Evolutionary conservation across 2,113 vertebrate species (phyloP).

Genomic region (Nibea coibor): DNA sequence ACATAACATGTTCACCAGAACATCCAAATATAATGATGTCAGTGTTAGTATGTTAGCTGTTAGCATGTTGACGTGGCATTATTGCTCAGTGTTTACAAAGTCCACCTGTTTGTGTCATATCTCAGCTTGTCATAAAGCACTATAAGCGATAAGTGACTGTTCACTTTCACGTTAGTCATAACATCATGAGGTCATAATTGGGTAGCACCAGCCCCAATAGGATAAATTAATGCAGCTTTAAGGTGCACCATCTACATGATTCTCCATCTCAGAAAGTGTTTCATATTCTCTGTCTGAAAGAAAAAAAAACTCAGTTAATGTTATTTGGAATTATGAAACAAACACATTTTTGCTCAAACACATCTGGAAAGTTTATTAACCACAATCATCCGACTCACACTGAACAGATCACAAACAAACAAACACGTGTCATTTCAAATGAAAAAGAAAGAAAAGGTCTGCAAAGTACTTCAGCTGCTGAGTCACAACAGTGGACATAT

Average conservation of each 20-base stretch:
- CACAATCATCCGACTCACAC: slow-evolving; percentile 81
- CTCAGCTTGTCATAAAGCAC: background rate
- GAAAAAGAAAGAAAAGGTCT: slow-evolving; percentile 51
- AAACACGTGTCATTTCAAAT: slow-evolving; percentile 57
- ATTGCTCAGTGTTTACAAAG: no score
- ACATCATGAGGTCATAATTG: no score
- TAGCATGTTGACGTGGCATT: background rate
- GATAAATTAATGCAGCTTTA: background rate
- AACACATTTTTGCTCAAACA: slow-evolving; percentile 45
- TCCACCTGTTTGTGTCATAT: background rate
- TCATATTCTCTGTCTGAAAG: no score
- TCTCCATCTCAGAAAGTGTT: no score
- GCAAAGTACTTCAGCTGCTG: slow-evolving; percentile 56
- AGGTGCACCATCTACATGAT: no score
- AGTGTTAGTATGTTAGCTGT: background rate
- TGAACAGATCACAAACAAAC: slow-evolving; percentile 77
- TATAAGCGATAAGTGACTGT: background rate
- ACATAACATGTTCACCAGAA: background rate
- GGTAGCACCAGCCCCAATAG: background rate
- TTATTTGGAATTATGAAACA: slow-evolving; percentile 11
- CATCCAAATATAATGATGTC: background rate
- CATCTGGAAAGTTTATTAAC: slow-evolving; percentile 84
- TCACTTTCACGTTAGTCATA: background rate
- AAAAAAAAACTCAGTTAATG: background rate
- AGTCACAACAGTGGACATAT: slow-evolving; percentile 54